Base-by-base conservation (phyloP, 2,888 invertebrate species). In the Athalia rosae region DNA sequence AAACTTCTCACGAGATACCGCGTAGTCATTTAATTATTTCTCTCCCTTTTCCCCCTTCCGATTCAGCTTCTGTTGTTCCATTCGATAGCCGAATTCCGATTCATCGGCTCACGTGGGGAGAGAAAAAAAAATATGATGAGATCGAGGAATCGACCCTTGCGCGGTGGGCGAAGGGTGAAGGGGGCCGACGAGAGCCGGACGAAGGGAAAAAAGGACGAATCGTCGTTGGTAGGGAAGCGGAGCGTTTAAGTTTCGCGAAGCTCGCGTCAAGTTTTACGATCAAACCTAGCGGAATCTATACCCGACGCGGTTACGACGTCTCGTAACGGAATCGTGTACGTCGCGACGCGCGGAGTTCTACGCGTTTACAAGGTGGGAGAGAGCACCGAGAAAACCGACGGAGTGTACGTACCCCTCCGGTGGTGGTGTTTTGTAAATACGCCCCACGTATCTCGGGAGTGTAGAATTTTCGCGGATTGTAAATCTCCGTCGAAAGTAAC, bases 251-350 rank as follows among this genome's bases (percentile, higher is more conserved):
- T 67, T 67, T n/a, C 28, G 67, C 41, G 53, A 53, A 58, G 58
- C 28, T 28, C 53, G 53, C 71, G 56, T 71, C 71, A 58, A 71
- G 71, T 71, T 71, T 71, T 71, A 71, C 71, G 71, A 71, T 71
- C 58, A 45, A 58, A 58, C 71, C 56, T 58, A 71, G 67, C 58
- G 43, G 61, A 58, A 58, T 71, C 71, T 71, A 71, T 71, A 45
- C 56, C 56, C 15, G 58, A 56, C 56, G 15, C 15, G 50, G 71
- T 71, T 71, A 71, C 71, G 71, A 71, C 71, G 58, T 48, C 56
- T 71, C 71, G 71, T 71, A 71, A 71, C 56, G 45, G 56, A 71
- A 58, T 71, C 58, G 56, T 58, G 13, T 7, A 71, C 56, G 58
- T 71, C 58, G 28, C 28, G 53, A 53, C 53, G 53, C 53, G 53